Base-by-base conservation (phyloP, 2,113 vertebrate genomes). In the Ginglymostoma cirratum region DNA sequence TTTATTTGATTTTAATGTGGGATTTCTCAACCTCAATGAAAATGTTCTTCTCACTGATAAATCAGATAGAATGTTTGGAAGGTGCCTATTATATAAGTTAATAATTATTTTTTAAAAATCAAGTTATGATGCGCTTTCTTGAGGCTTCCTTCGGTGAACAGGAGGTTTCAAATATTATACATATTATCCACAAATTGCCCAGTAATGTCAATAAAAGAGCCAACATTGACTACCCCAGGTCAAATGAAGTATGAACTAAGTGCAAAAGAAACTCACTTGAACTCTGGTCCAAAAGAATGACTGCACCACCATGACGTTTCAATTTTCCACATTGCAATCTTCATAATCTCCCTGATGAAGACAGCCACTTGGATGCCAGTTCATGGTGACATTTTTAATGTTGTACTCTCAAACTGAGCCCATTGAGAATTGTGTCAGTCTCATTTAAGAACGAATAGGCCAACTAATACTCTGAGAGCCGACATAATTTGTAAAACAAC, bases 331-430 rank as follows among this genome's bases (percentile, higher is more conserved):
- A 90, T 30, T 90, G 87, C 52, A 27, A 34, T 30, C 61, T 65
- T n/a, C 34, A 61, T 92, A 65, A 92, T 65, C 78, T 80, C 19
- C n/a, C 89, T 65, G 89, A 38, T 92, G 65, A 92, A 92, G 55
- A 38, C 15, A 65, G 34, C 55, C 89, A 92, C 30, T 92, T 14
- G 17, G 19, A 30, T 90, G 87, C 24, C 52, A 90, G 34, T 65
- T 12, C n/a, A 19, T 93, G 61, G 34, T 93, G 89, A 93, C 21
- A 67, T 93, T 67, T 67, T 19, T 15, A 93, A 34, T 65, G 34
- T 66, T 93, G n/a, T 93, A 61, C 61, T 67, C n/a, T 67, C 19
- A 93, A 93, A 66, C 38, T 93, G 89, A 93, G 19, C 34, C 66
- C 34, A 93, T 23, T 67, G 67, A 17, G 19, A n/a, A 67, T 93